Evolutionary conservation across 2,113 vertebrate species (phyloP).

Genomic region (Eretmochelys imbricata): DNA sequence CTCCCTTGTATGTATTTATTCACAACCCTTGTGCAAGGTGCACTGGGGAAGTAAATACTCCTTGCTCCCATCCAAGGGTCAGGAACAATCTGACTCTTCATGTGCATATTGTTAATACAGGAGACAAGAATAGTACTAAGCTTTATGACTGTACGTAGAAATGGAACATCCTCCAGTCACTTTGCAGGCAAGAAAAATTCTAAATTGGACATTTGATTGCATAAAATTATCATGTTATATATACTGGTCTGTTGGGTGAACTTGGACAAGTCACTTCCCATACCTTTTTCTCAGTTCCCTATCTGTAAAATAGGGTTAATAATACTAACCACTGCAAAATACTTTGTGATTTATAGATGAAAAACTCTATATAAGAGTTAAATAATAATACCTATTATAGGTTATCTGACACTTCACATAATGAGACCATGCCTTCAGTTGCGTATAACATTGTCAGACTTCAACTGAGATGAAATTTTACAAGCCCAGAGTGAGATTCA

Average conservation of each 20-base stretch:
- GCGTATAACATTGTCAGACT: too few species aligned
- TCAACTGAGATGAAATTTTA: too few species aligned
- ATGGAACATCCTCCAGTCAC: not conserved
- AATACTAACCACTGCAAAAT: not conserved
- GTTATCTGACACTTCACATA: too few species aligned
- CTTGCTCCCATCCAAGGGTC: not conserved
- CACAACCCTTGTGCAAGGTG: too few species aligned
- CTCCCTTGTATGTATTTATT: not conserved
- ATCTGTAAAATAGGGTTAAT: not conserved
- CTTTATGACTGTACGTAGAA: not conserved
- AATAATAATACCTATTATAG: not conserved
- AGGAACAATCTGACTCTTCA: not conserved
- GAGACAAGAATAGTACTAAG: not conserved
- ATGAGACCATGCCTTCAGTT: too few species aligned
- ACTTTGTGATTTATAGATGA: not conserved
- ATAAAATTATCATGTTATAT: not conserved
- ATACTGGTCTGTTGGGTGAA: not conserved
- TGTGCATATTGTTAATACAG: not conserved
- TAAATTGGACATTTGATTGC: not conserved
- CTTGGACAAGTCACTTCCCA: not conserved
- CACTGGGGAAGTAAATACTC: too few species aligned
- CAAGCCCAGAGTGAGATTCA: too few species aligned
- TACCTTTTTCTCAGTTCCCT: not conserved
- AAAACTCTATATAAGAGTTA: not conserved
- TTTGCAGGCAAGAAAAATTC: not conserved